Evolutionary conservation across 1,140 invertebrate species (phyloP).

Genomic region (Araneus ventricosus): DNA sequence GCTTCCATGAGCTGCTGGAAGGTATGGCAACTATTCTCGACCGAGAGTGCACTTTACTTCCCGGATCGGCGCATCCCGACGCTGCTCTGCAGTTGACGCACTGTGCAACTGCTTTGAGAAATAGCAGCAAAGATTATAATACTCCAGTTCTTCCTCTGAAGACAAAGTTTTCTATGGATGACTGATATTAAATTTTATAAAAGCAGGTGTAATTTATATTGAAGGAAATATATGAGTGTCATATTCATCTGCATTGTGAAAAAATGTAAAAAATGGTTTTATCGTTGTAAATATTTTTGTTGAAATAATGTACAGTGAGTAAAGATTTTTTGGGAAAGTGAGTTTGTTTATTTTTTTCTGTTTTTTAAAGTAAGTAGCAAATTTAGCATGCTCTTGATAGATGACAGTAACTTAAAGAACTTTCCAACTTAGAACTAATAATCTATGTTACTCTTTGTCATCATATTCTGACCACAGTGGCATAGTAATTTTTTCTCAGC

Average conservation of each 20-base stretch:
- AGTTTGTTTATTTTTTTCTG: no score
- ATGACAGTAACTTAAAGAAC: no score
- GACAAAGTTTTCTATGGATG: conserved; percentile 71
- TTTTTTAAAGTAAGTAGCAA: no score
- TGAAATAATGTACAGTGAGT: not conserved
- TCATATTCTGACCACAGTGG: no score
- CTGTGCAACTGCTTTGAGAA: conserved; percentile 87
- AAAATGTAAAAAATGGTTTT: not conserved
- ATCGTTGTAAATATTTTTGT: not conserved
- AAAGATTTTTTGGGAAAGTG: not conserved
- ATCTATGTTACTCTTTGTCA: no score
- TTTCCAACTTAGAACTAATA: no score
- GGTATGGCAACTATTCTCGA: conserved; percentile 87
- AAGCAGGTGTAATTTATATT: not conserved
- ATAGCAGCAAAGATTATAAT: conserved; percentile 78
- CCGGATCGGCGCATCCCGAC: conserved; percentile 89
- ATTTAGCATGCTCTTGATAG: no score
- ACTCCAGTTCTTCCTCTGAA: conserved; percentile 61
- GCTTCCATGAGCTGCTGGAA: conserved; percentile 85
- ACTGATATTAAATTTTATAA: conserved; percentile 2
- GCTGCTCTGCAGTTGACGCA: conserved; percentile 94
- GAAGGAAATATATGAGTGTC: not conserved
- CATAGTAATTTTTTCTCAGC: no score
- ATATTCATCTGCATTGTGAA: no score
- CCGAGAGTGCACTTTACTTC: conserved; percentile 91